Conservation (phyloP, 92 coral and sea anemone species). For the Muricea muricata region DNA sequence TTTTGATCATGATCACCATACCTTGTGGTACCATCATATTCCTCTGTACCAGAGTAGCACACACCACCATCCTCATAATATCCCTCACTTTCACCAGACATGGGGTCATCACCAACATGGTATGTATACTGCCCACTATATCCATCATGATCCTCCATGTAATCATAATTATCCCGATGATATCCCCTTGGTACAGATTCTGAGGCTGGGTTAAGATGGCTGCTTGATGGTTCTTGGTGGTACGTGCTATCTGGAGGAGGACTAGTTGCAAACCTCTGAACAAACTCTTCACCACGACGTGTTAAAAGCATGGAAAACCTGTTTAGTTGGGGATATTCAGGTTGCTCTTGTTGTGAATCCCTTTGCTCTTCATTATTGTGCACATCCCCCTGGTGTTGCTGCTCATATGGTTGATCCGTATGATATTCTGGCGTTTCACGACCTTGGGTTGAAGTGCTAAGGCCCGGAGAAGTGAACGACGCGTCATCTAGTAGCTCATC, state of each 20-base stretch:
- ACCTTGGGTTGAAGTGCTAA: constrained; percentile 81
- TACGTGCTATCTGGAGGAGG: neutral
- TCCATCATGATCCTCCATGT: constrained; percentile 23
- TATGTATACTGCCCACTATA: neutral
- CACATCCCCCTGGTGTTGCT: neutral
- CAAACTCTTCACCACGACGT: constrained; percentile 42
- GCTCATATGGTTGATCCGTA: constrained; percentile 53
- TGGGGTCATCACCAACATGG: neutral
- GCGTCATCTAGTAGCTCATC: constrained; percentile 92
- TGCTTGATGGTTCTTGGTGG: neutral
- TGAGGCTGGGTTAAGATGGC: neutral
- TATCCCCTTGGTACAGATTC: constrained; percentile 17
- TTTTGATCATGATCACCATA: constrained; percentile 6
- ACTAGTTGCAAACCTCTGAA: constrained; percentile 27
- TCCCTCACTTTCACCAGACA: neutral
- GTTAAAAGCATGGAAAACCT: constrained; percentile 5
- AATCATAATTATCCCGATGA: constrained; percentile 17
- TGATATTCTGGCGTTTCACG: constrained; percentile 80
- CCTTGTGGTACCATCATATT: neutral
- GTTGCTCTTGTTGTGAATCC: neutral
- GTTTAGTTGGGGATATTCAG: neutral
- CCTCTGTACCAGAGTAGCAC: neutral
- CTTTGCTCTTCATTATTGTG: neutral
- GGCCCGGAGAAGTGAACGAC: constrained; percentile 91
- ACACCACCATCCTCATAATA: constrained; percentile 5